A percentile compares a stretch with the other conserved stretches of the same genome.
Conservation (phyloP, 2,113 vertebrate genomes). For the Oreochromis aureus region DNA sequence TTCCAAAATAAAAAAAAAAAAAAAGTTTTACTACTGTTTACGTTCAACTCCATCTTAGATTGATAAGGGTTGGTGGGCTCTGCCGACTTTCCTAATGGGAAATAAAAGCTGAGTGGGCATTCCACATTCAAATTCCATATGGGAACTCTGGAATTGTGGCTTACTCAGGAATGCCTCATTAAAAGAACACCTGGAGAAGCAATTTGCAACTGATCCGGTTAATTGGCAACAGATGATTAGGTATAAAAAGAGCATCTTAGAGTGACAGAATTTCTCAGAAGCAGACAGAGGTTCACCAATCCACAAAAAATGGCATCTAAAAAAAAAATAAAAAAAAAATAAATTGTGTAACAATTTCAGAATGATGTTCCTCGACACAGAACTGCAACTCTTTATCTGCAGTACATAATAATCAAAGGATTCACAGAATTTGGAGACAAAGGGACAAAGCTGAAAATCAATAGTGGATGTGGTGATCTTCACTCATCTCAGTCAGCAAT, state of each 20-base stretch:
- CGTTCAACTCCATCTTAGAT: neutral
- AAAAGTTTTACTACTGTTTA: neutral
- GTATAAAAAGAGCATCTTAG: neutral
- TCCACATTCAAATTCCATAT: neutral
- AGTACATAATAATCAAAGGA: neutral
- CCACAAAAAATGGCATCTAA: neutral
- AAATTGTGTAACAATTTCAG: neutral
- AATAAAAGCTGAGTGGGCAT: neutral
- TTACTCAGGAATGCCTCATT: neutral
- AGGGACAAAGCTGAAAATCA: neutral
- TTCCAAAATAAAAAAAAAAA: neutral
- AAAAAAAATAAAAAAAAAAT: neutral
- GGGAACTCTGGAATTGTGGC: neutral
- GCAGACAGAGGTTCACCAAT: neutral
- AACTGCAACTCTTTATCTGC: neutral
- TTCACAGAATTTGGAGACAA: neutral
- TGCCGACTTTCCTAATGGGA: neutral
- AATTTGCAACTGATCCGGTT: neutral
- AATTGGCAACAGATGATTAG: neutral
- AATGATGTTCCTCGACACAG: no score
- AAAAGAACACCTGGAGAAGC: neutral
- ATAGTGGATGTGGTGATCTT: neutral
- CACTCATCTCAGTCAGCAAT: neutral
- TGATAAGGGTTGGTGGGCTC: neutral
- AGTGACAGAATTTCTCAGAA: neutral